Percentiles rank a stretch among this genome's conserved stretches.
Evolutionary conservation across 2,113 vertebrate genomes (phyloP).

Genomic region (Dendrocopos noguchii): DNA sequence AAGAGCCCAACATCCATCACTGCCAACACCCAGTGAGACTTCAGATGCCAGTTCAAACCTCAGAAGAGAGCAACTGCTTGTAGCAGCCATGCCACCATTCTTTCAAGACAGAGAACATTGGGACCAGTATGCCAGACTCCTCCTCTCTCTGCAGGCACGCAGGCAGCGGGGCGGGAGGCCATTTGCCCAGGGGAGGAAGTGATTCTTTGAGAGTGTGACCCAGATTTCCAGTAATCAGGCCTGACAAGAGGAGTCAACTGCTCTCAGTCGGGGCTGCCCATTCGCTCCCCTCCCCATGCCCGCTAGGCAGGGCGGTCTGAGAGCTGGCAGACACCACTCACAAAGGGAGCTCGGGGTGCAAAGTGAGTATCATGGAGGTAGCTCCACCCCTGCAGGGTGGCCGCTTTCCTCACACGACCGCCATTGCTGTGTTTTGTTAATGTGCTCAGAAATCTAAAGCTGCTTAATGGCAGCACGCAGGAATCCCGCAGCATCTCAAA

Average conservation of each 20-base stretch:
- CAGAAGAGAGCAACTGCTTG: neutral
- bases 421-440: neutral
- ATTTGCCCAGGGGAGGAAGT: neutral
- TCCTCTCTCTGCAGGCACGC: neutral
- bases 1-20: neutral
- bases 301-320: accelerated
- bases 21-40: neutral
- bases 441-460: constrained; percentile 25
- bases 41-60: neutral
- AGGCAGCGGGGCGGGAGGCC: constrained; percentile 1
- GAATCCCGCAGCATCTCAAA: constrained; percentile 1
- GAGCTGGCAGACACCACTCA: neutral
- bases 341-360: neutral
- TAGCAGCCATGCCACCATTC: neutral
- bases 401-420: neutral
- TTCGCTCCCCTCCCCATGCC: accelerated
- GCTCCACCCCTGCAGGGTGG: neutral
- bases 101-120: neutral
- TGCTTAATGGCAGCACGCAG: neutral
- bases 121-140: neutral
- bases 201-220: constrained; percentile 64
- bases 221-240: constrained; percentile 60
- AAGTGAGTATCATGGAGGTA: neutral
- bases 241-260: constrained; percentile 28
- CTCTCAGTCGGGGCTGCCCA: neutral